Conservation (phyloP, 2,888 invertebrate genomes). For the Craniophora ligustri region DNA sequence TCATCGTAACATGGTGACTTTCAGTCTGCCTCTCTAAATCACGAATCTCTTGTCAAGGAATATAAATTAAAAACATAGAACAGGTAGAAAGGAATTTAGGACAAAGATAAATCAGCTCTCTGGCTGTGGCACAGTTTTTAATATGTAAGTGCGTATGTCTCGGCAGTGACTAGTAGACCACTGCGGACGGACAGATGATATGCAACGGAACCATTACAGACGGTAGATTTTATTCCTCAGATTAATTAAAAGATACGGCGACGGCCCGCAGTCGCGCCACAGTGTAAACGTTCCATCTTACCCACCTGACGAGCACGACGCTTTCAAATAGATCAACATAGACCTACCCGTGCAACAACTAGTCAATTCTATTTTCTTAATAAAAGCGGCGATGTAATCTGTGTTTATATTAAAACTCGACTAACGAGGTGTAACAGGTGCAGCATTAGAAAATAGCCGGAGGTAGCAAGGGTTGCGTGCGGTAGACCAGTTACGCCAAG, state of each 20-base stretch:
- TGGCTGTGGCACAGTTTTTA: slow-evolving; percentile 23
- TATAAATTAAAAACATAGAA: neutral
- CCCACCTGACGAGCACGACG: slow-evolving; percentile 62
- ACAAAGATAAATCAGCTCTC: slow-evolving; percentile 18
- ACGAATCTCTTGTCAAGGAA: too few relatives aligned
- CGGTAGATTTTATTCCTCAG: slow-evolving; percentile 81
- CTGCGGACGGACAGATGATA: slow-evolving; percentile 65
- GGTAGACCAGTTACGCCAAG: slow-evolving; percentile 81
- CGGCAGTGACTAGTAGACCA: slow-evolving; percentile 54
- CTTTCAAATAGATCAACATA: slow-evolving; percentile 58
- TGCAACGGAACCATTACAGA: slow-evolving; percentile 76
- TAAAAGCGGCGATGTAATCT: slow-evolving; percentile 70
- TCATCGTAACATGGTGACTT: too few relatives aligned
- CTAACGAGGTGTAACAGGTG: slow-evolving; percentile 74
- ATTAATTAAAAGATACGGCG: slow-evolving; percentile 86
- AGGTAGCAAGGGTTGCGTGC: slow-evolving; percentile 82
- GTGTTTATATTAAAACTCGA: slow-evolving; percentile 53
- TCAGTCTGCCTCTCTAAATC: too few relatives aligned
- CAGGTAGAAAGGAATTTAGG: neutral
- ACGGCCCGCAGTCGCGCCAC: slow-evolving; percentile 66
- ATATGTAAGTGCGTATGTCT: slow-evolving; percentile 22
- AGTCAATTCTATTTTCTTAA: slow-evolving; percentile 36
- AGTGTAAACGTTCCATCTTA: slow-evolving; percentile 80
- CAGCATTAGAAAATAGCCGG: slow-evolving; percentile 76
- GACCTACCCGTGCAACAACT: slow-evolving; percentile 52